Percentiles rank a stretch among this genome's conserved stretches.
These are phyloP conservation scores for Stichodactyla mertensii DNA, from an alignment of 64 coral and sea anemone species.

Conservation along the genomic window DNA sequence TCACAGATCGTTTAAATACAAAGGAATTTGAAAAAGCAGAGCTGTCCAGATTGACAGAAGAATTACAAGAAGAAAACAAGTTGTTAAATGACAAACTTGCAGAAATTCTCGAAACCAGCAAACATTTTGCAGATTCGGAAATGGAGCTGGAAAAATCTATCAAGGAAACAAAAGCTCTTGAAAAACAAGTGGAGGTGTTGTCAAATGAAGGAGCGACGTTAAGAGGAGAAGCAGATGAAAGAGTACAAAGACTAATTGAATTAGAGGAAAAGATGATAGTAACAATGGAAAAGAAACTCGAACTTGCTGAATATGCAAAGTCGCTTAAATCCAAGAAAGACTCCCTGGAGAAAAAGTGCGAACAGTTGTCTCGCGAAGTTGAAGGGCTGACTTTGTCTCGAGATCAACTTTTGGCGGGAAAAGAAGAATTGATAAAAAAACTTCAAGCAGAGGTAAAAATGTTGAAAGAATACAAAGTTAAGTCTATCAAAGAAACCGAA, in stretches of 20 bases:
- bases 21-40: background rate
- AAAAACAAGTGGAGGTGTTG: conserved; percentile 44
- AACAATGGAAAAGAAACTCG: conserved; percentile 29
- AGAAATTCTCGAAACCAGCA: conserved; percentile 22
- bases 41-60: conserved; percentile 7
- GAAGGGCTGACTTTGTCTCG: background rate
- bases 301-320: conserved; percentile 22
- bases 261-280: conserved; percentile 20
- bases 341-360: conserved; percentile 15
- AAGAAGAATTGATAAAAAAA: conserved; percentile 7
- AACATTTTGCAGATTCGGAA: conserved; percentile 18
- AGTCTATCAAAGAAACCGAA: conserved; percentile 24
- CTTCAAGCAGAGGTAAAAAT: conserved; percentile 17
- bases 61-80: conserved; percentile 38
- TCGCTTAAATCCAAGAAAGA: conserved; percentile 14
- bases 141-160: conserved; percentile 53
- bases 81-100: conserved; percentile 16
- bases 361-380: conserved; percentile 2
- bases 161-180: conserved; percentile 31
- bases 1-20: background rate
- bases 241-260: conserved; percentile 2
- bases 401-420: conserved; percentile 4
- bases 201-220: conserved; percentile 7
- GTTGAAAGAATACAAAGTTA: conserved; percentile 7
- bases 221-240: conserved; percentile 54